phyloP scores from a whole-genome alignment of 2,888 invertebrate species.

The Elmis aenea region DNA sequence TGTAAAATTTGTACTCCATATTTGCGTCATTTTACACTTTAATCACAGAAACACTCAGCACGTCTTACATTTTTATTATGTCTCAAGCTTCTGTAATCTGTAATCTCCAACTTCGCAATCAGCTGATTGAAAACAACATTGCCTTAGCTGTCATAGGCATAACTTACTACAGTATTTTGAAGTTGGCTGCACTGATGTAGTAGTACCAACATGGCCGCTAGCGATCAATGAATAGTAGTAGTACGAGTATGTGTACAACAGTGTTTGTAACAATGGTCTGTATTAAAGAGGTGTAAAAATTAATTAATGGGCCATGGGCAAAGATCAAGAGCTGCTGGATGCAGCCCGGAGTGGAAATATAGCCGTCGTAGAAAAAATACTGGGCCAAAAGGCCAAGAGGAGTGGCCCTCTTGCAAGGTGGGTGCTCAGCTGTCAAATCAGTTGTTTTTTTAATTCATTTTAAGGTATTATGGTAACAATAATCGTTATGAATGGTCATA shows the following conservation, averaged over 20 bases:
- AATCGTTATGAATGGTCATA: too few relatives aligned
- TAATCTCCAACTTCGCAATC: too few relatives aligned
- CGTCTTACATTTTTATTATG: too few relatives aligned
- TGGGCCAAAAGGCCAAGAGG: slow-evolving; percentile 83
- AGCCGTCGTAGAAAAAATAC: slow-evolving; percentile 82
- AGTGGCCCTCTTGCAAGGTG: slow-evolving; percentile 92
- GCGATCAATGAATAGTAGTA: slow-evolving; percentile 75
- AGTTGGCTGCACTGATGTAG: slow-evolving; percentile 35
- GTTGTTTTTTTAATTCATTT: slow-evolving; percentile 4
- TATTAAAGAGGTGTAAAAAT: slow-evolving; percentile 37
- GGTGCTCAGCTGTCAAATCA: slow-evolving; percentile 42
- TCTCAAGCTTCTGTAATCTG: too few relatives aligned
- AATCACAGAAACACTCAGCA: too few relatives aligned
- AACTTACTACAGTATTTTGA: slow-evolving; percentile 49
- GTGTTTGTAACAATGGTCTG: slow-evolving; percentile 39
- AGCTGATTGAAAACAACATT: too few relatives aligned
- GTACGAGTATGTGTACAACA: slow-evolving; percentile 53
- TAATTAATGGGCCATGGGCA: slow-evolving; percentile 71
- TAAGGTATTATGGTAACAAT: too few relatives aligned
- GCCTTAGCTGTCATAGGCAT: too few relatives aligned
- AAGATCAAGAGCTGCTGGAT: slow-evolving; percentile 94
- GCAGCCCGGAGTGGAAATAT: slow-evolving; percentile 91
- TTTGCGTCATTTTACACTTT: too few relatives aligned
- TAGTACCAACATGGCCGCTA: slow-evolving; percentile 64
- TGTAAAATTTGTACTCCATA: too few relatives aligned